Percentiles rank a stretch among this genome's conserved stretches.
Evolutionary conservation across 2,888 invertebrate species (phyloP).

Genomic region (Candidula unifasciata): DNA sequence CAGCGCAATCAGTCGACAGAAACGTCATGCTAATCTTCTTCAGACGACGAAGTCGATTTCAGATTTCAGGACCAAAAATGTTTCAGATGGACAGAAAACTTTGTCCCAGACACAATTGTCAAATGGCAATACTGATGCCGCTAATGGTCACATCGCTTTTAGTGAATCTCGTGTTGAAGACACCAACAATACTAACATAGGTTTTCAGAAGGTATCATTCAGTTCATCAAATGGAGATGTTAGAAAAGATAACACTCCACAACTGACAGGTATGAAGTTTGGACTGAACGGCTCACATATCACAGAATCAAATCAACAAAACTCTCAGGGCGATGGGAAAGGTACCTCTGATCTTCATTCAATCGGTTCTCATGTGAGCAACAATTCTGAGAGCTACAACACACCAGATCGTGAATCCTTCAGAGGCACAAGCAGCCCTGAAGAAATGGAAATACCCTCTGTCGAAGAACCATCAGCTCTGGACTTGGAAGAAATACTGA

Average conservation of each 20-base stretch:
- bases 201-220: background rate
- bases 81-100: background rate
- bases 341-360: background rate
- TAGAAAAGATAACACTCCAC: background rate
- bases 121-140: too few relatives aligned
- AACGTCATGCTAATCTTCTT: background rate
- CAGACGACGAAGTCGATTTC: background rate
- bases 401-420: background rate
- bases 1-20: background rate
- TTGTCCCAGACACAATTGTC: background rate
- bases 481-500: slow-evolving; percentile 28
- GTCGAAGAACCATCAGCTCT: slow-evolving; percentile 1
- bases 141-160: too few relatives aligned
- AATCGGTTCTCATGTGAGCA: background rate
- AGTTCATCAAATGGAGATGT: background rate
- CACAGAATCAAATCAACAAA: background rate
- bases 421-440: background rate
- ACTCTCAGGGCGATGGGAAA: background rate
- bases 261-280: background rate
- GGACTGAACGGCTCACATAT: background rate
- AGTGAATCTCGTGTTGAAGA: background rate
- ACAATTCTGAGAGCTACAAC: background rate
- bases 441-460: background rate
- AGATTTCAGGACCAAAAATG: background rate
- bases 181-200: background rate